These are phyloP conservation scores for Terrapene triunguis DNA, from an alignment of 2,113 vertebrate genomes.

Conservation along the genomic window DNA sequence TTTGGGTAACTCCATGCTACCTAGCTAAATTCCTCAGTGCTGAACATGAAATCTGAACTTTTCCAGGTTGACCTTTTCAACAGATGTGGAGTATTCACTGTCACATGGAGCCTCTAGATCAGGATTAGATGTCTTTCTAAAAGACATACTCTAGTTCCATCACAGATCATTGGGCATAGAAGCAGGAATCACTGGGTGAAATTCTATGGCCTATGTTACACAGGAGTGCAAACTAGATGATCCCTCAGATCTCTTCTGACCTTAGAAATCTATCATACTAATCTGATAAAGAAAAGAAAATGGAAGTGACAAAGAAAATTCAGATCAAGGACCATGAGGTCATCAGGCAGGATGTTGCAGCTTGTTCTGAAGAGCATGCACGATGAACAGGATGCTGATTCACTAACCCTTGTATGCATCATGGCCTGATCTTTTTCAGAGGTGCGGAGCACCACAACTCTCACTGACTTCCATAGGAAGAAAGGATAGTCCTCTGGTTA, in stretches of 20 bases:
- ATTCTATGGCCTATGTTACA: neutral
- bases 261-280: neutral
- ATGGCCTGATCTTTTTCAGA: neutral
- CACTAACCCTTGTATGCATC: neutral
- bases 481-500: neutral
- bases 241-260: fast-evolving
- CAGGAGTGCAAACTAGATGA: neutral
- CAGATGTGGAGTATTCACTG: neutral
- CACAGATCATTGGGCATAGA: neutral
- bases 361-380: neutral
- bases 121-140: neutral
- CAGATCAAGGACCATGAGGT: neutral
- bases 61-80: neutral
- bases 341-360: fast-evolving
- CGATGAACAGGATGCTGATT: neutral
- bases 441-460: neutral
- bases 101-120: neutral
- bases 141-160: neutral
- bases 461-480: neutral
- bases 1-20: neutral
- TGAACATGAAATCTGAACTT: neutral
- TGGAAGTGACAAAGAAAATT: neutral
- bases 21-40: neutral
- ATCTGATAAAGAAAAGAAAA: neutral
- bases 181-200: neutral